phyloP scores from a whole-genome alignment of 2,113 vertebrate species.

The Azemiops feae region DNA sequence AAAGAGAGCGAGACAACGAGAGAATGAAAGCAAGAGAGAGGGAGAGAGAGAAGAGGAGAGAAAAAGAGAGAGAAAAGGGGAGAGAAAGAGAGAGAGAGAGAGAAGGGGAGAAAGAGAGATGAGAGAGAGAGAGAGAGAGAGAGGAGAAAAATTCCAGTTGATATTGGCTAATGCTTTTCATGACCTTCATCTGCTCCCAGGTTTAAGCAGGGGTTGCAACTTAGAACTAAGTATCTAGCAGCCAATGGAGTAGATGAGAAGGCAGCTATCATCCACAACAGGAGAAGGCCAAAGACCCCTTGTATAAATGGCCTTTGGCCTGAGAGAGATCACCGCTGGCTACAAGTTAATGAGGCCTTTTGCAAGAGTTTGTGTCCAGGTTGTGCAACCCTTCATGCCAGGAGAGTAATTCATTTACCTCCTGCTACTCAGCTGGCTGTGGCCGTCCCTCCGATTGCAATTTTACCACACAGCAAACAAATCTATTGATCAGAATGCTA shows the following conservation, averaged over 20 bases:
- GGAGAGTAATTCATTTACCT: neutral
- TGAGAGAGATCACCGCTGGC: neutral
- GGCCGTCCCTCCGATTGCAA: neutral
- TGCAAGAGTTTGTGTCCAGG: neutral
- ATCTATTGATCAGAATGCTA: neutral
- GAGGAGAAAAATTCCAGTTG: neutral
- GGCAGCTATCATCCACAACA: neutral
- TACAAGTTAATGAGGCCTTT: neutral
- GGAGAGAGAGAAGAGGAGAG: no score
- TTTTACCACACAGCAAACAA: neutral
- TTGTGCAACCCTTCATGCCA: neutral
- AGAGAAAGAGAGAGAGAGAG: no score
- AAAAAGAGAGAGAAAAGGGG: fast-evolving
- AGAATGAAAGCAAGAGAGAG: no score
- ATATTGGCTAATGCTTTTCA: neutral
- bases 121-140: neutral
- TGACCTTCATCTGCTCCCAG: neutral
- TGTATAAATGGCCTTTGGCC: neutral
- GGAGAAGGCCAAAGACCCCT: neutral
- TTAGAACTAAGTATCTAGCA: no score
- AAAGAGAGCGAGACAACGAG: no score
- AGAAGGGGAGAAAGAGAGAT: no score
- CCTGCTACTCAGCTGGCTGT: neutral
- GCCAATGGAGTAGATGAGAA: neutral
- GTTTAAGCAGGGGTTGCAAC: neutral